phyloP scores from a whole-genome alignment of 2,113 vertebrate genomes.

The Oreotragus oreotragus region DNA sequence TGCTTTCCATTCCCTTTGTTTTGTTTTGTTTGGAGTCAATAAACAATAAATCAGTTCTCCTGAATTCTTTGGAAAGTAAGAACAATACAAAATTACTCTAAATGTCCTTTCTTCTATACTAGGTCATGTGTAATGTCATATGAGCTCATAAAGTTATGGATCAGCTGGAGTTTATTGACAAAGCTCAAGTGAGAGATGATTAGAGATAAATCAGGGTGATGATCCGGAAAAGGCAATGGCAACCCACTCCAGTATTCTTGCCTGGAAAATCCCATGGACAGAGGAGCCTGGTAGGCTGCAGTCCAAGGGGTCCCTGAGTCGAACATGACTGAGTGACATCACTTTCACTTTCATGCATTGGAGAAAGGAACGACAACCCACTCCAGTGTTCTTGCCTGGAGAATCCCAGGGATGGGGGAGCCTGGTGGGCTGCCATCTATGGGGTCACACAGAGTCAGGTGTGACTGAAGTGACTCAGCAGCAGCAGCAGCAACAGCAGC shows the following conservation, averaged over 20 bases:
- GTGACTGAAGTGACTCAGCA: accelerated
- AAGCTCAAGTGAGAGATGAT: background rate
- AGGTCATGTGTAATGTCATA: background rate
- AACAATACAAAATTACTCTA: background rate
- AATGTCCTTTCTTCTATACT: background rate
- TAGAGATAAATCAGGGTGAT: background rate
- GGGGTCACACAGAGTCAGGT: accelerated
- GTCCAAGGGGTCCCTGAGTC: background rate
- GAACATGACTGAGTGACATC: background rate
- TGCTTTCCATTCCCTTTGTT: background rate
- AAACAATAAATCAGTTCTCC: background rate
- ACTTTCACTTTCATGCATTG: background rate
- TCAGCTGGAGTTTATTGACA: background rate
- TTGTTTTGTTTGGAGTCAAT: background rate
- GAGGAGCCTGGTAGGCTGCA: background rate
- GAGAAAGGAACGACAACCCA: background rate
- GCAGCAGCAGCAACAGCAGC: background rate
- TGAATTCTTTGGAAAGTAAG: background rate
- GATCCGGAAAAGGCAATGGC: accelerated
- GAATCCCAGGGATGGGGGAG: background rate
- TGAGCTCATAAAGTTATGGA: background rate
- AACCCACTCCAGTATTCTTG: background rate
- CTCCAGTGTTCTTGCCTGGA: background rate
- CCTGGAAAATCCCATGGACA: background rate
- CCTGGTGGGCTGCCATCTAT: background rate